Evolutionary conservation across 1,140 invertebrate genomes (phyloP).

Genomic region (Panonychus citri): DNA sequence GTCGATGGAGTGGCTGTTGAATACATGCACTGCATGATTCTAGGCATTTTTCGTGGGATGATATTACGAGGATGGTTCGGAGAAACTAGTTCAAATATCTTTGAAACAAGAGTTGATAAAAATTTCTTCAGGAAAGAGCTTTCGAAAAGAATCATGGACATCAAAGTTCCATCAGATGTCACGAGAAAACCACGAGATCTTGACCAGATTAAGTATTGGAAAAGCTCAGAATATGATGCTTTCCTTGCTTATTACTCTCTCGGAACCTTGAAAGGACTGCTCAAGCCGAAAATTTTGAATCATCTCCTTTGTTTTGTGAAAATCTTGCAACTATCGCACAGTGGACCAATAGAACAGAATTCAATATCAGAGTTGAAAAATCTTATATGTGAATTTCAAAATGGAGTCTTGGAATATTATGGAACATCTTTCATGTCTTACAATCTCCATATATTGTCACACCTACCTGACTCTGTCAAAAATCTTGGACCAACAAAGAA

Average conservation of each 20-base stretch:
- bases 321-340: background rate
- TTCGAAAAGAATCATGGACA: background rate
- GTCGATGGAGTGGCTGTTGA: no score
- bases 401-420: background rate
- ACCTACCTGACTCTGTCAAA: background rate
- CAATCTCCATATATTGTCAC: background rate
- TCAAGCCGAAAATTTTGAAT: background rate
- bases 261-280: background rate
- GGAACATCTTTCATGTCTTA: background rate
- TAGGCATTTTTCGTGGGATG: no score
- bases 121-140: no score
- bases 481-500: background rate
- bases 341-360: background rate
- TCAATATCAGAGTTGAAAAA: background rate
- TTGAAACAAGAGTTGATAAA: no score
- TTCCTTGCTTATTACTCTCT: background rate
- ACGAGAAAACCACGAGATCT: background rate
- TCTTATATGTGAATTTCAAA: background rate
- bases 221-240: background rate
- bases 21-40: no score
- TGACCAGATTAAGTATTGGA: background rate
- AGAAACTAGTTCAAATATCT: no score
- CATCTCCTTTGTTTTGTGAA: background rate
- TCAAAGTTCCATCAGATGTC: background rate
- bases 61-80: no score